A percentile compares a stretch with the other conserved stretches of the same genome.
These are phyloP conservation scores for Wasmannia auropunctata DNA, from an alignment of 1,140 invertebrate genomes.

Conservation along the genomic window DNA sequence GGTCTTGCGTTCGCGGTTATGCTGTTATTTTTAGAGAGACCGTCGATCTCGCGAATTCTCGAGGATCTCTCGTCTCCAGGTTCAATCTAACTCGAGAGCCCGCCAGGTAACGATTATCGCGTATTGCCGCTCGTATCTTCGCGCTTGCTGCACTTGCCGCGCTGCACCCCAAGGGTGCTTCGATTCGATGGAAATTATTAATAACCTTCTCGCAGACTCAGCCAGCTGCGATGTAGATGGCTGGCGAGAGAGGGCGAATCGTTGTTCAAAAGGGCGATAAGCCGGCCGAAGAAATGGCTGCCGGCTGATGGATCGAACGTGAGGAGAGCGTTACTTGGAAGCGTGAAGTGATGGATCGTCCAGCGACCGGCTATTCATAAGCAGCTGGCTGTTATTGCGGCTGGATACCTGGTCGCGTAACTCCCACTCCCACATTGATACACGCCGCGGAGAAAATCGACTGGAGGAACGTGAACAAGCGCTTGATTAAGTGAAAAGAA, in stretches of 20 bases:
- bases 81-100: constrained; percentile 7
- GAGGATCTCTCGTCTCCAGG: constrained; percentile 20
- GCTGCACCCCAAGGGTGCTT: neutral
- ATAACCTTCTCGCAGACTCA: constrained; percentile 42
- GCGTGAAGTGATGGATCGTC: constrained; percentile 63
- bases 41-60: constrained; percentile 27
- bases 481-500: constrained; percentile 45
- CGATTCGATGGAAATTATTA: constrained; percentile 64
- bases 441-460: constrained; percentile 29
- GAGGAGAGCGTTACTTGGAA: constrained; percentile 48
- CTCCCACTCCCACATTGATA: constrained; percentile 35
- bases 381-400: constrained; percentile 59
- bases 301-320: constrained; percentile 63
- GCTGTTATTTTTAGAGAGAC: constrained; percentile 44
- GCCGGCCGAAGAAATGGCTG: constrained; percentile 55
- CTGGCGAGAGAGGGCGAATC: constrained; percentile 51
- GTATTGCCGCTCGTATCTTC: constrained; percentile 32
- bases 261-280: constrained; percentile 64
- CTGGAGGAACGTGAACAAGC: constrained; percentile 23
- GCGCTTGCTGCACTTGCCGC: constrained; percentile 1
- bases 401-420: constrained; percentile 12
- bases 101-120: constrained; percentile 48
- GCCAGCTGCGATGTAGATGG: neutral
- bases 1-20: constrained; percentile 14
- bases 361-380: constrained; percentile 66